Percentiles rank a stretch among this genome's conserved stretches.
These are phyloP conservation scores for Bufo gargarizans DNA, from an alignment of 2,113 vertebrate genomes.

Conservation along the genomic window DNA sequence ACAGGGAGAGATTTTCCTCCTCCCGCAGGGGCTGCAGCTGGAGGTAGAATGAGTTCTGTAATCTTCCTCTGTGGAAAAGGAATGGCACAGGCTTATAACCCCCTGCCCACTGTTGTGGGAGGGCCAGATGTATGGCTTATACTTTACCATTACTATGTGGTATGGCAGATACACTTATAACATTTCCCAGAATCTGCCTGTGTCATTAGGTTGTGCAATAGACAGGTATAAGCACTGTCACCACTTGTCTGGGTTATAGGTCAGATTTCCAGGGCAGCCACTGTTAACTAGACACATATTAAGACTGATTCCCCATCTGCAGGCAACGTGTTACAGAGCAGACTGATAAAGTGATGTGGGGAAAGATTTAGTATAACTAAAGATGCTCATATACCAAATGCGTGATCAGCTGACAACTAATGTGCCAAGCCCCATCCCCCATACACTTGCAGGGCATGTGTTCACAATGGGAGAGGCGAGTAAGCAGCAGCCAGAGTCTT, in stretches of 20 bases:
- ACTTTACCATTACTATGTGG: neutral
- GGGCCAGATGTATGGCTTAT: neutral
- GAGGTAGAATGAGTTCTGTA: conserved; percentile 85
- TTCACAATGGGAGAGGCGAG: too few relatives aligned
- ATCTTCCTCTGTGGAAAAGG: conserved; percentile 84
- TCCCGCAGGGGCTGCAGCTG: conserved; percentile 84
- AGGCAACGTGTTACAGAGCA: neutral
- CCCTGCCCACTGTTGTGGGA: conserved; percentile 7
- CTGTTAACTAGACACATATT: neutral
- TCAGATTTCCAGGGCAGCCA: neutral
- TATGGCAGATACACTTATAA: neutral
- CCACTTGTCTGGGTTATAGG: neutral
- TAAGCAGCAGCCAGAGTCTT: too few relatives aligned
- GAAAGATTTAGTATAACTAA: too few relatives aligned
- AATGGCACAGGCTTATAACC: conserved; percentile 39
- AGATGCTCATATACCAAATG: too few relatives aligned
- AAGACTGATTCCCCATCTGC: neutral
- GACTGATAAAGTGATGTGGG: neutral
- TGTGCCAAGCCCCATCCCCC: too few relatives aligned
- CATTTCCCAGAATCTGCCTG: neutral
- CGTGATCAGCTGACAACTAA: too few relatives aligned
- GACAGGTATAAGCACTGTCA: neutral
- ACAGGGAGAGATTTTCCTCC: conserved; percentile 95
- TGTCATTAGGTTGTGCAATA: neutral
- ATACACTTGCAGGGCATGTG: too few relatives aligned